Base-by-base conservation (phyloP, 2,888 invertebrate species). In the Spodoptera littoralis region DNA sequence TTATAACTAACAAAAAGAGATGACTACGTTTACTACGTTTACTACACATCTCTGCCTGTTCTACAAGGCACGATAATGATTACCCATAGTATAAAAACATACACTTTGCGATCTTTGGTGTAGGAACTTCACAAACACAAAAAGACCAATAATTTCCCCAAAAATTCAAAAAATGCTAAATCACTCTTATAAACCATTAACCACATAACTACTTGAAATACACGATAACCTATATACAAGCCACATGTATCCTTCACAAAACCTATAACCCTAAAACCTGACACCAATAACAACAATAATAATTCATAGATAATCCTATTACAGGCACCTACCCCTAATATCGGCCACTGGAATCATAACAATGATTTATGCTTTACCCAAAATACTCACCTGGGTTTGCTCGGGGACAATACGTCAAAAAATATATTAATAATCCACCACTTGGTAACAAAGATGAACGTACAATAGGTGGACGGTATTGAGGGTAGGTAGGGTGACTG, bases 391-490 rank as follows among this genome's bases (percentile, higher is more conserved):
- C 49, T 53, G 60, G 65, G 64, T 77, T 74, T 73, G 44, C 43
- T 54, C 59, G 50, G 71, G 63, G 68, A 78, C 74, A 70, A 79
- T 80, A 81, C 77, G 79, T 80, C 77, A 81, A 70, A 82, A 84
- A 81, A 82, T 81, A 79, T 80, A 81, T 75, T 81, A 82, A 84
- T 84, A 85, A 80, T 75, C 74, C 65, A 65, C 68, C 75, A 77
- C 65, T 60, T 45, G 51, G 70, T 76, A 81, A 85, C 83, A 85
- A 80, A 78, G 79, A 71, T 65, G 51, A 50, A 47, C 65, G 68
- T 80, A 86, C 85, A 85, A 86, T 76, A 77, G 85, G 68, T 78
- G 81, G 72, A 85, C 85, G 85, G 79, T 80, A 84, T 85, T 76
- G 64, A 60, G 64, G 66, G 59, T 54, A 65, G 45, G 4, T 60